These are phyloP conservation scores for Montipora capricornis DNA, from an alignment of 64 coral and sea anemone genomes.

Conservation along the genomic window DNA sequence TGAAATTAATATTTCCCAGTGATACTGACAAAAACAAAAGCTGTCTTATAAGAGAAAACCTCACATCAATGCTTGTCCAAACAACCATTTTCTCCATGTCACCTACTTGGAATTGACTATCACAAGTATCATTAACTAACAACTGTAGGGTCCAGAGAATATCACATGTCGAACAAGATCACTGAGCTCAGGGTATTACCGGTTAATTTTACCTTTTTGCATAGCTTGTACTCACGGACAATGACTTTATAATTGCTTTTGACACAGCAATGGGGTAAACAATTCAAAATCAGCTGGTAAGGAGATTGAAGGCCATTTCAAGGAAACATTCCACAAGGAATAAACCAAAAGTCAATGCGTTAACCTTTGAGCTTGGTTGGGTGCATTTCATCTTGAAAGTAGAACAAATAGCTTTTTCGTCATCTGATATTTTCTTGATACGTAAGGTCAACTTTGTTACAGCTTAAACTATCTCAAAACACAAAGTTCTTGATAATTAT, in stretches of 20 bases:
- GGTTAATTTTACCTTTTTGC: background rate
- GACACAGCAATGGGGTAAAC: no score
- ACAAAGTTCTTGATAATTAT: no score
- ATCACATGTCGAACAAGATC: constrained; percentile 5
- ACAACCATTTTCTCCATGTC: no score
- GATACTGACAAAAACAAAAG: no score
- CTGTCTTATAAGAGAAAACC: no score
- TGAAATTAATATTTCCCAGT: no score
- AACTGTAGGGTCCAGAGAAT: background rate
- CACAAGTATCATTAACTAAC: no score
- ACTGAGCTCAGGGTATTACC: background rate
- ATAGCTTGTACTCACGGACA: background rate
- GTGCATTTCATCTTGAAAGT: background rate
- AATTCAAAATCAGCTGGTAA: background rate
- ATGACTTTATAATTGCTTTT: no score
- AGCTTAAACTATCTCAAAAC: no score
- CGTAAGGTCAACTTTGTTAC: no score
- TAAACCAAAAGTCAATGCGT: background rate
- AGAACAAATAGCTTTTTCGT: background rate
- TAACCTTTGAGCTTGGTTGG: background rate
- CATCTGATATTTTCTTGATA: background rate
- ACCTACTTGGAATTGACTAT: no score
- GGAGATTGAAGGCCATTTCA: background rate
- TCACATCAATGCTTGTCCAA: no score
- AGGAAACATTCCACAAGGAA: background rate